Conservation (phyloP, 2,113 vertebrate genomes). For the Eublepharis macularius region DNA sequence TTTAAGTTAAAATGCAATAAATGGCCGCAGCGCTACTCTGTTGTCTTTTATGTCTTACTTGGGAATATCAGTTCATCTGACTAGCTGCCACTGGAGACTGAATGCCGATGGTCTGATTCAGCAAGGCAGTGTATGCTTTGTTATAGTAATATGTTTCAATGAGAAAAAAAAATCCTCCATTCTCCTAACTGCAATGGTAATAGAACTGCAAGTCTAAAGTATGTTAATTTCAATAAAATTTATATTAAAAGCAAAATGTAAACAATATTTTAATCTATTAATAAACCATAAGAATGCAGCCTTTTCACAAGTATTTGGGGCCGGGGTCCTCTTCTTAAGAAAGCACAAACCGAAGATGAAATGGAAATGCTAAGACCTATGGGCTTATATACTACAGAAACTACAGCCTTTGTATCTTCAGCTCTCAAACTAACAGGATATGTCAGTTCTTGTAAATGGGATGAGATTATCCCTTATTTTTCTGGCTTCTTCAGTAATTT, state of each 20-base stretch:
- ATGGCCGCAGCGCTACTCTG: neutral
- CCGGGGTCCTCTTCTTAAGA: neutral
- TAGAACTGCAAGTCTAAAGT: neutral
- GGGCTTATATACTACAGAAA: neutral
- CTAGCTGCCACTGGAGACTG: neutral
- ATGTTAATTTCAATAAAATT: fast-evolving
- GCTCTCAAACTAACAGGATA: neutral
- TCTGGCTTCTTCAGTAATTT: neutral
- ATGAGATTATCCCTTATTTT: neutral
- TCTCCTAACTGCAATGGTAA: neutral
- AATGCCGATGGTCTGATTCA: too few species aligned
- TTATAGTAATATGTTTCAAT: fast-evolving
- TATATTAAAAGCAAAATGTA: fast-evolving
- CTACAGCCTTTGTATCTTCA: neutral
- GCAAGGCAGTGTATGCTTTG: too few species aligned
- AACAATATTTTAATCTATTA: neutral
- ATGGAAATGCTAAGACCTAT: neutral
- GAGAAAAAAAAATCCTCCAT: neutral
- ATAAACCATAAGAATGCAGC: neutral
- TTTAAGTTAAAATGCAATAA: neutral
- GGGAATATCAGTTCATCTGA: neutral
- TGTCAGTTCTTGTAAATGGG: neutral
- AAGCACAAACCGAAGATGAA: fast-evolving
- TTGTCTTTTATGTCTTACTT: neutral
- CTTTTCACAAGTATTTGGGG: neutral